Conservation (phyloP, 2,113 vertebrate genomes). For the Scartelaos histophorus region DNA sequence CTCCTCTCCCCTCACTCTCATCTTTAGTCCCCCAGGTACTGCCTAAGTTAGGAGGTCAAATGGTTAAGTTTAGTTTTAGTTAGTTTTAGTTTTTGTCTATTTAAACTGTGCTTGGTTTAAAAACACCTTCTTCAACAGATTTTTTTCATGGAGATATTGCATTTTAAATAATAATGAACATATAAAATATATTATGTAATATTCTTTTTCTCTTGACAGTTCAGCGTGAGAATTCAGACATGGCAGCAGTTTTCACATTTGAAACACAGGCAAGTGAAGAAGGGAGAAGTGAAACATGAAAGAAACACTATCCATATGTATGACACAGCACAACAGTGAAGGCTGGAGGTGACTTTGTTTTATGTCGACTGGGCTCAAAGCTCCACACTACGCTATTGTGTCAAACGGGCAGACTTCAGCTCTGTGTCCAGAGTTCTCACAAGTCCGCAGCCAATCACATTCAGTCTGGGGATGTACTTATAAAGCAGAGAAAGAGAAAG, state of each 20-base stretch:
- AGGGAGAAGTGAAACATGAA: neutral
- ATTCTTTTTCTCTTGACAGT: neutral
- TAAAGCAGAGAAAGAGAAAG: neutral
- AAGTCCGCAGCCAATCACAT: neutral
- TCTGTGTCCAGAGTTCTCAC: neutral
- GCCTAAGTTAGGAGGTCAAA: too few species aligned
- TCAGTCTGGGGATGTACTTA: neutral
- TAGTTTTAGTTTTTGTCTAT: too few species aligned
- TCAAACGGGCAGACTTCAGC: neutral
- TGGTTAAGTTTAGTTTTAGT: too few species aligned
- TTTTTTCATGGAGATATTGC: neutral
- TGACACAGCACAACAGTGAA: conserved; percentile 5
- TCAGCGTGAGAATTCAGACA: neutral
- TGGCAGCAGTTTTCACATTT: neutral
- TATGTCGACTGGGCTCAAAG: conserved; percentile 8
- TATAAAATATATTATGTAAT: neutral
- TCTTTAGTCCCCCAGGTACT: too few species aligned
- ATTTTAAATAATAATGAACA: neutral
- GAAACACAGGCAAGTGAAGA: neutral
- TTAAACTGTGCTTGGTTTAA: neutral
- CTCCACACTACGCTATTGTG: neutral
- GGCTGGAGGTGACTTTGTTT: conserved; percentile 8
- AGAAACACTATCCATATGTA: conserved; percentile 13
- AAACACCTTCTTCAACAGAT: neutral
- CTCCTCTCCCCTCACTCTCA: too few species aligned